Conservation (phyloP, 2,797 vertebrate species). For the Tadarida brasiliensis region DNA sequence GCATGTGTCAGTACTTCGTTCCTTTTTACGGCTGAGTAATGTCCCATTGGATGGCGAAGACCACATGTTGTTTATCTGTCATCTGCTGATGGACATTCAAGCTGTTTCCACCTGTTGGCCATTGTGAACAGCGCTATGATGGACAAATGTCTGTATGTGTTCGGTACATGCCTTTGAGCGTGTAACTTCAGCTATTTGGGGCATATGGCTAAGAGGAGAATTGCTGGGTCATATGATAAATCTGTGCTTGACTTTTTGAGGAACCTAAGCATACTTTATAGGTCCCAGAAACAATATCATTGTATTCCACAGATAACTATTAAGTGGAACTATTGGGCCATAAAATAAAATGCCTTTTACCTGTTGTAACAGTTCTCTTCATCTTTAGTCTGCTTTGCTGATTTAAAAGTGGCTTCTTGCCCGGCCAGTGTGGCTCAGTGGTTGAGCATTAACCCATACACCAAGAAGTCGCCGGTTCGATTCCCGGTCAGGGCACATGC, state of each 20-base stretch:
- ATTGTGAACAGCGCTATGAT: not conserved
- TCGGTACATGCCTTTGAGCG: not conserved
- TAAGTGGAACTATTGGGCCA: not conserved
- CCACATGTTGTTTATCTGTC: not conserved
- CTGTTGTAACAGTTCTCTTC: not conserved
- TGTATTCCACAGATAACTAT: not conserved
- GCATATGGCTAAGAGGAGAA: not conserved
- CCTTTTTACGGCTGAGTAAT: not conserved
- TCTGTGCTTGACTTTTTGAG: not conserved
- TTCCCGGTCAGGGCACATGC: no score
- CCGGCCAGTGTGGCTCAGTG: no score
- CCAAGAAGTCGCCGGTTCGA: no score
- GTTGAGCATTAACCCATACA: no score
- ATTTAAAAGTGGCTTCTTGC: not conserved
- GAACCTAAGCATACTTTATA: not conserved
- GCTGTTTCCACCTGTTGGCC: not conserved
- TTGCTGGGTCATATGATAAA: not conserved
- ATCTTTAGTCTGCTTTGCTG: not conserved
- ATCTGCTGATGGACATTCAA: not conserved
- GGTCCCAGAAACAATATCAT: not conserved
- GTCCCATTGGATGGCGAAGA: not conserved
- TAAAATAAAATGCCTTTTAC: not conserved
- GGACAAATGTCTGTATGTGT: not conserved
- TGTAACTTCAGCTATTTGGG: not conserved
- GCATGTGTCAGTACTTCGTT: fast-evolving